Evolutionary conservation across 2,888 invertebrate genomes (phyloP).

Genomic region (Ormyrus thymus): DNA sequence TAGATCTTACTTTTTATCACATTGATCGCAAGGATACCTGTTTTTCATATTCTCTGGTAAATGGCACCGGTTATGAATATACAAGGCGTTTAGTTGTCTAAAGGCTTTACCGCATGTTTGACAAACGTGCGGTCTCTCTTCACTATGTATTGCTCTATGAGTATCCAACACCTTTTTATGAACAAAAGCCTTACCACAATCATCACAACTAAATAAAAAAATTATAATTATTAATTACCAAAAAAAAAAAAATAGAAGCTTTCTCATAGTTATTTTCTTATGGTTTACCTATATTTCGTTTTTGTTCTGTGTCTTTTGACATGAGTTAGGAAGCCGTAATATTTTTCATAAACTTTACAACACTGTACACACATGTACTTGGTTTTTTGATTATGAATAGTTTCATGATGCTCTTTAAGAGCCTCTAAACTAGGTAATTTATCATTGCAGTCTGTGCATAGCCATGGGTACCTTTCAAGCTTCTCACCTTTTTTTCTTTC

Average conservation of each 20-base stretch:
- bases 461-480: constrained; percentile 77
- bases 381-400: constrained; percentile 80
- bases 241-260: constrained; percentile 3
- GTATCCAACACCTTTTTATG: constrained; percentile 75
- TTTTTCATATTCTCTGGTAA: constrained; percentile 78
- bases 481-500: constrained; percentile 67
- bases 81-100: constrained; percentile 77
- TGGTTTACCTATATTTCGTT: constrained; percentile 77
- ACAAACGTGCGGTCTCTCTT: constrained; percentile 76
- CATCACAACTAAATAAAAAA: constrained; percentile 73
- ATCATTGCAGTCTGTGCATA: constrained; percentile 76
- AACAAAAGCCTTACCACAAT: constrained; percentile 78
- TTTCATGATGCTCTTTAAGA: constrained; percentile 79
- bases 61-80: constrained; percentile 78
- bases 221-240: constrained; percentile 13
- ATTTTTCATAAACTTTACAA: constrained; percentile 79
- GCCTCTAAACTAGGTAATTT: constrained; percentile 75
- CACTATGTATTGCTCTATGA: constrained; percentile 76
- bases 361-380: constrained; percentile 83
- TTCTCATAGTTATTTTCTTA: not conserved
- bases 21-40: constrained; percentile 78
- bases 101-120: constrained; percentile 78
- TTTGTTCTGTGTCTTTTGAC: constrained; percentile 80
- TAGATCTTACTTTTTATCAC: constrained; percentile 75
- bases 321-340: constrained; percentile 81